Conservation (phyloP, 2,888 invertebrate species). For the Ferdinandea cuprea region DNA sequence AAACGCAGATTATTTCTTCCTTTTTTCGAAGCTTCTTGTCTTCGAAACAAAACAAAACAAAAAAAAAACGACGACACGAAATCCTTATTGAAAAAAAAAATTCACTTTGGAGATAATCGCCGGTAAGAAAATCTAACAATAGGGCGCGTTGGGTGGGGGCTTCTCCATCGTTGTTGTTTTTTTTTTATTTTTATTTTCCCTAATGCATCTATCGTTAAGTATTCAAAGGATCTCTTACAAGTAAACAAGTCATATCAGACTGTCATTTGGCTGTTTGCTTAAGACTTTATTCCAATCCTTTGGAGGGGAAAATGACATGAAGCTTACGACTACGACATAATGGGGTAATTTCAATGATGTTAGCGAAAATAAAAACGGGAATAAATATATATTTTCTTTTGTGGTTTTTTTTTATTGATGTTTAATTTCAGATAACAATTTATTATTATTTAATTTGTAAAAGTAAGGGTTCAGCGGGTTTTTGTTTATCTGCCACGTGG, state of each 20-base stretch:
- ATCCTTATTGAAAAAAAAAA: constrained; percentile 69
- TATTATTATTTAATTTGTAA: not conserved
- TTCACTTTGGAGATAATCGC: constrained; percentile 67
- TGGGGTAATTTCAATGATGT: constrained; percentile 50
- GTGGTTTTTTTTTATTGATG: constrained; percentile 28
- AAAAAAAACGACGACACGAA: constrained; percentile 43
- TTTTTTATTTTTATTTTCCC: too few species aligned
- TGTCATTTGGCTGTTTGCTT: constrained; percentile 58
- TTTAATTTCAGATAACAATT: constrained; percentile 37
- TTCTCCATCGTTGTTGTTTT: constrained; percentile 45
- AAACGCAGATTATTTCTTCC: constrained; percentile 61
- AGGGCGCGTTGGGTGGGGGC: constrained; percentile 26
- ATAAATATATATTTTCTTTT: not conserved
- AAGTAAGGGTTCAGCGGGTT: too few species aligned
- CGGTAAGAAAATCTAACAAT: constrained; percentile 68
- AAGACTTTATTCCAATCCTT: constrained; percentile 54
- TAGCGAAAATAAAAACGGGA: constrained; percentile 16
- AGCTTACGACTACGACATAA: constrained; percentile 39
- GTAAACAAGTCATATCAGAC: constrained; percentile 65
- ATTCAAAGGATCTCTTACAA: constrained; percentile 57
- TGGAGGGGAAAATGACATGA: constrained; percentile 50
- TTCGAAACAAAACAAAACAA: constrained; percentile 37
- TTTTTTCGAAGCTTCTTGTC: constrained; percentile 10
- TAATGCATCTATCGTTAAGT: constrained; percentile 63
- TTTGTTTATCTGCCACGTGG: not conserved